Evolutionary conservation across 2,113 vertebrate genomes (phyloP).

Genomic region (Hyaena hyaena): DNA sequence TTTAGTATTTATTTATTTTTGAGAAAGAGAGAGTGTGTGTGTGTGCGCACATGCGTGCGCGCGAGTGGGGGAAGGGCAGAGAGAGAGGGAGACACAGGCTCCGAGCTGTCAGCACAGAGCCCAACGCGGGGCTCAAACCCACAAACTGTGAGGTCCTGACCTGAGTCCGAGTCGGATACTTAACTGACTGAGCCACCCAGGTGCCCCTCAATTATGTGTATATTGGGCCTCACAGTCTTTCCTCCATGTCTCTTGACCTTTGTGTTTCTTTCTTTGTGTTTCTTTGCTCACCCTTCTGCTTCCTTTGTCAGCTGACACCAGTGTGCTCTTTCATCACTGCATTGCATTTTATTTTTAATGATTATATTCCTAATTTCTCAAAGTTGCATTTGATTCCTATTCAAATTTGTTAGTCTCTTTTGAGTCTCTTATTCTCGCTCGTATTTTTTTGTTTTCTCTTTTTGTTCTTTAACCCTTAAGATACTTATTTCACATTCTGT

Average conservation of each 20-base stretch:
- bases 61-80: too few relatives aligned
- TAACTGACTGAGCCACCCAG: too few relatives aligned
- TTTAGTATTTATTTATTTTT: too few relatives aligned
- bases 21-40: too few relatives aligned
- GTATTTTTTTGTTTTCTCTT: background rate
- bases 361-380: background rate
- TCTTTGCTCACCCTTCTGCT: background rate
- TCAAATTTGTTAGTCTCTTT: background rate
- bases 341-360: conserved; percentile 2
- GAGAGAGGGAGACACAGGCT: too few relatives aligned
- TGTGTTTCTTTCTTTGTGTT: background rate
- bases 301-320: background rate
- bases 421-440: background rate
- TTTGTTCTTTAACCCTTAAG: background rate
- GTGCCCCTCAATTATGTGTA: background rate
- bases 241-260: background rate
- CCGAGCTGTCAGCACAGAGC: too few relatives aligned
- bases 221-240: background rate
- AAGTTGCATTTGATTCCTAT: background rate
- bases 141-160: too few relatives aligned
- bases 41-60: too few relatives aligned
- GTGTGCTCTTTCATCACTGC: background rate
- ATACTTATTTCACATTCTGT: background rate
- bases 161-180: too few relatives aligned
- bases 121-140: too few relatives aligned